Conservation (phyloP, 2,888 invertebrate genomes). For the Harmothoe impar region DNA sequence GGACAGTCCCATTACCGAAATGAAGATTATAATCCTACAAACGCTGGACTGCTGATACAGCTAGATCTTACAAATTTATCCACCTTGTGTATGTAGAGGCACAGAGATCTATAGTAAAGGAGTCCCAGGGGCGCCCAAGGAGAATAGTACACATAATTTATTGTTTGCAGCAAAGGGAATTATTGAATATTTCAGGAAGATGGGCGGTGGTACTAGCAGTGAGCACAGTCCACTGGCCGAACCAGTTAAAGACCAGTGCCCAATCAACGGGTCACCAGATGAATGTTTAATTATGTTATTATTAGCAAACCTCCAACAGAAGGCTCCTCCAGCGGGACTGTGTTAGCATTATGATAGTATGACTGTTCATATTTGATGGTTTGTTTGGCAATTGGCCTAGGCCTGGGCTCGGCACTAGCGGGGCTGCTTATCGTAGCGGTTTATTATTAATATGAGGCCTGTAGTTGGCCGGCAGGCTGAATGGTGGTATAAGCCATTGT, state of each 20-base stretch:
- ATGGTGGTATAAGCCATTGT: background rate
- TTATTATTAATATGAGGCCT: conserved; percentile 1
- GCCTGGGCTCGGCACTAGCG: background rate
- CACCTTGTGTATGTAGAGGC: too few relatives aligned
- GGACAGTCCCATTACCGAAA: too few relatives aligned
- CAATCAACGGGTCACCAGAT: background rate
- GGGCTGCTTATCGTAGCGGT: background rate
- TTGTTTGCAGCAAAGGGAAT: background rate
- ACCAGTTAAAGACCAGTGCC: background rate
- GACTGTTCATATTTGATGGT: conserved; percentile 17
- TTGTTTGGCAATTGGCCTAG: background rate
- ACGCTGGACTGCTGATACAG: too few relatives aligned
- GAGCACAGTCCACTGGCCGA: background rate
- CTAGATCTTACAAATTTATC: too few relatives aligned
- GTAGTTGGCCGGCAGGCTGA: background rate
- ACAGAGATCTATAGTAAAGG: too few relatives aligned
- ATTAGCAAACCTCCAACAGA: background rate
- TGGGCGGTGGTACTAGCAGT: background rate
- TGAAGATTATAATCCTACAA: too few relatives aligned
- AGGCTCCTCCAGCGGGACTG: background rate
- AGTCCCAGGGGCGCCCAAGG: too few relatives aligned
- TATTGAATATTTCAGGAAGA: background rate
- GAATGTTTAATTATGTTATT: conserved; percentile 1
- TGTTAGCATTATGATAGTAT: conserved; percentile 35
- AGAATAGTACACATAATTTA: background rate